Evolutionary conservation across 2,797 vertebrate species (phyloP), one percentile per base, ranked within the genome.

Genomic region (Ambastaia sidthimunki): DNA sequence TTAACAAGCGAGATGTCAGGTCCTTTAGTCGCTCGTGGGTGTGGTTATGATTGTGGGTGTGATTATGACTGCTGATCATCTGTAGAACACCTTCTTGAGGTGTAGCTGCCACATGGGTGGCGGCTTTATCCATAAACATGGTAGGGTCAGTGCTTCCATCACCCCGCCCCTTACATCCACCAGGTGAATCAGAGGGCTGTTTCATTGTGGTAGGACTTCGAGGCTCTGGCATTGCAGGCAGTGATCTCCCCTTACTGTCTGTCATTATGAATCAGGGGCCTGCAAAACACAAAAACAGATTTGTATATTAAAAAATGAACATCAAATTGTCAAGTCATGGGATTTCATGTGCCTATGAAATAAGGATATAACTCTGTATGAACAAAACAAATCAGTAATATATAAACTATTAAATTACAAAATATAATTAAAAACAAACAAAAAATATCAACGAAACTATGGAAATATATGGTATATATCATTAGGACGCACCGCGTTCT

Each of bases 1-100:
- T 99, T 50, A 98, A 95, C 69, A 99, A 94, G 1, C 94, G 94
- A 47, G 96, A 97, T 19, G 97, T 97, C 10, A 99, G 92, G 87
- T 98, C 97, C 90, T 97, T 97, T 74, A 99, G 90, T 86, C 94
- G 95, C 82, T 98, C 96, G 1, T 93, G 93, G 1, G 92, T 88
- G 6, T 95, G 96, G 87, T 95, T 95, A 12, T 96, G 77, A 67
- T 93, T 62, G 16, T 74, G 79, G 0, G 66, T 90, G 7, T 92
- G 91, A 1, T 92, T 87, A 3, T 96, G 96, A 85, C 94, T 94
- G 41, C 41, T 10, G 65, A 98, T 96, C 86, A 96, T 98, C 76
- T 95, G 96, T 76, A 96, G 92, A 80, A 96, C 96, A 0, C 95
- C 91, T 66, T 98, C 96, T 84, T 96, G 97, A 6, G 98, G 91